phyloP scores from a whole-genome alignment of 92 coral and sea anemone genomes.

The Epizoanthus stellaris region DNA sequence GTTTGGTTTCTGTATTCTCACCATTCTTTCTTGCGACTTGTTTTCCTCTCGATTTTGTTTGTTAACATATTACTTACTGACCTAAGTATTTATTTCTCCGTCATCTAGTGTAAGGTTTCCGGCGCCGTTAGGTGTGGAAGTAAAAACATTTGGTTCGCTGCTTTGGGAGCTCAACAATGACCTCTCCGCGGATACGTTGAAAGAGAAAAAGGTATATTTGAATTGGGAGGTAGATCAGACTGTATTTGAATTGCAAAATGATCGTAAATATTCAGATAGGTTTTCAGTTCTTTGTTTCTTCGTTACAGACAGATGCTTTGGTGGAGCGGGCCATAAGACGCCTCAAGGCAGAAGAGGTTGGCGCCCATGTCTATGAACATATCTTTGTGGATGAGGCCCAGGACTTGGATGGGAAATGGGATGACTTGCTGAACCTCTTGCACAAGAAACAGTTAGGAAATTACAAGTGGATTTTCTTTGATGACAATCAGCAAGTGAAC shows the following conservation, averaged over 20 bases:
- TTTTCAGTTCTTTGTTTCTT: neutral
- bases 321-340: neutral
- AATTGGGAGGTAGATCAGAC: neutral
- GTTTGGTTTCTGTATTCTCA: too few species aligned
- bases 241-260: neutral
- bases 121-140: too few species aligned
- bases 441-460: neutral
- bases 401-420: slow-evolving; percentile 48
- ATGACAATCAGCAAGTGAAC: slow-evolving; percentile 33
- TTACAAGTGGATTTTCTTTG: slow-evolving; percentile 37
- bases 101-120: too few species aligned
- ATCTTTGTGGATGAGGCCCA: slow-evolving; percentile 64
- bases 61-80: too few species aligned
- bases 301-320: neutral
- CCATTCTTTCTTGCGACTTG: too few species aligned
- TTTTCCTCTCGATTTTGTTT: too few species aligned
- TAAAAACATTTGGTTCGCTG: too few species aligned
- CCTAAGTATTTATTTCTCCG: too few species aligned
- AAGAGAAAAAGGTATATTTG: too few species aligned
- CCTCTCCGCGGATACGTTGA: too few species aligned
- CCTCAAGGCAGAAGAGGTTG: neutral
- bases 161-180: too few species aligned
- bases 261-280: too few species aligned
- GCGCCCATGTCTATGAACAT: slow-evolving; percentile 5
- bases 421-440: slow-evolving; percentile 8